A percentile compares a stretch with the other conserved stretches of the same genome.
phyloP scores from a whole-genome alignment of 2,888 invertebrate species.

The Rhyacophila evoluta region DNA sequence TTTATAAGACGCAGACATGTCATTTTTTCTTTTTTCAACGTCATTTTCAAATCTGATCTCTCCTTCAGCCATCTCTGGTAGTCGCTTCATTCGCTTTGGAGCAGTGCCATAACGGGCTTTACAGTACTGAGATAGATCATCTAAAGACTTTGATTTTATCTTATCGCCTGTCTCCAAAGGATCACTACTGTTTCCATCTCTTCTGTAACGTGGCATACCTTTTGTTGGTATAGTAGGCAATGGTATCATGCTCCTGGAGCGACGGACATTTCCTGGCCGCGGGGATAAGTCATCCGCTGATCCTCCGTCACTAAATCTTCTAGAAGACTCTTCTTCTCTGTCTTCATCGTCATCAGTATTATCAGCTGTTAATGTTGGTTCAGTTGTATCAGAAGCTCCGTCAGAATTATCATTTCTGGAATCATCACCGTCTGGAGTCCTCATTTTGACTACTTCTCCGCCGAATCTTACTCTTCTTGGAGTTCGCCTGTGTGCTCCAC shows the following conservation, averaged over 20 bases:
- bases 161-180: slow-evolving; percentile 27
- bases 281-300: slow-evolving; percentile 56
- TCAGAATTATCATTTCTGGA: slow-evolving; percentile 70
- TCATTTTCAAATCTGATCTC: slow-evolving; percentile 23
- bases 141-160: slow-evolving; percentile 67
- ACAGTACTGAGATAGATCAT: slow-evolving; percentile 67
- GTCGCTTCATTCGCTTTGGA: slow-evolving; percentile 56
- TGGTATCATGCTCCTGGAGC: slow-evolving; percentile 63
- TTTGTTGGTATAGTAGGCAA: slow-evolving; percentile 64
- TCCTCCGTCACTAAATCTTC: slow-evolving; percentile 52
- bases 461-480: slow-evolving; percentile 85
- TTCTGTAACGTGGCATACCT: slow-evolving; percentile 58
- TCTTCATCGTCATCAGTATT: slow-evolving; percentile 59
- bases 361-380: slow-evolving; percentile 53
- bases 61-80: slow-evolving; percentile 45
- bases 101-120: slow-evolving; percentile 38
- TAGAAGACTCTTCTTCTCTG: slow-evolving; percentile 61
- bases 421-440: slow-evolving; percentile 87
- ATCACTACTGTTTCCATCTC: slow-evolving; percentile 37
- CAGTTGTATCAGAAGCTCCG: slow-evolving; percentile 51
- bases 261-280: background rate
- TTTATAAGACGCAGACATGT: background rate
- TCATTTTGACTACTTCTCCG: slow-evolving; percentile 87
- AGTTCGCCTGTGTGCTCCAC: slow-evolving; percentile 69
- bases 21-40: background rate